Base-by-base conservation (phyloP, 2,797 vertebrate species). In the Erethizon dorsatum region DNA sequence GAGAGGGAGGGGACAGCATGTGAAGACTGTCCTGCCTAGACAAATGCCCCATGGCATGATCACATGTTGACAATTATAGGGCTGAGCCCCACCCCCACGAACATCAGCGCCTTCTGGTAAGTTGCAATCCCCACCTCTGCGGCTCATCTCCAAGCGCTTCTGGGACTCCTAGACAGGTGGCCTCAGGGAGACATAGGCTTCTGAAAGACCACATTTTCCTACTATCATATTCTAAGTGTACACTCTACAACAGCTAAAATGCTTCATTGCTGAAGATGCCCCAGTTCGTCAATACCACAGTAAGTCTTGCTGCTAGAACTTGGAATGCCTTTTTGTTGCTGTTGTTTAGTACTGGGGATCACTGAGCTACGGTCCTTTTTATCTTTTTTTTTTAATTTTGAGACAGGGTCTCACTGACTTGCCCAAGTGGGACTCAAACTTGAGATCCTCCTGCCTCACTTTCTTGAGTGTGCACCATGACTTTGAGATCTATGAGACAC, bases 211-310 rank as follows among this genome's bases (percentile, higher is more conserved):
- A 65, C 8, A 22, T 71, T 78, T 45, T 82, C 37, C 67, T 75
- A 65, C 52, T 90, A 77, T 41, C 33, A 67, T 17, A 17, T 8
- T 20, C 33, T 67, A 45, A 59, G 22, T 59, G 0, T 52, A 57
- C 17, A 83, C 59, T 96, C 92, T 37, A 90, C 71, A 93, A 78
- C 20, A 77, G 33, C 65, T 57, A 77, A 73, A 91, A 17, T 45
- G 37, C 37, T 65, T 54, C 33, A 59, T 9, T 50, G 37, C 78
- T 75, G 45, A 83, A 80, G 85, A 80, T 50, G 50, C n/a, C 57
- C 87, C n/a, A 57, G 2, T 57, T 90, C 41, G 41, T 83, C 50
- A 92, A 45, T 20, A 65, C 54, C 54, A 73, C 15, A 88, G 59
- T 83, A 7, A 57, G 45, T 73, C 88, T 80, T 73, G 24, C 69